Conservation (phyloP, 2,113 vertebrate genomes). For the Crotophaga sulcirostris region DNA sequence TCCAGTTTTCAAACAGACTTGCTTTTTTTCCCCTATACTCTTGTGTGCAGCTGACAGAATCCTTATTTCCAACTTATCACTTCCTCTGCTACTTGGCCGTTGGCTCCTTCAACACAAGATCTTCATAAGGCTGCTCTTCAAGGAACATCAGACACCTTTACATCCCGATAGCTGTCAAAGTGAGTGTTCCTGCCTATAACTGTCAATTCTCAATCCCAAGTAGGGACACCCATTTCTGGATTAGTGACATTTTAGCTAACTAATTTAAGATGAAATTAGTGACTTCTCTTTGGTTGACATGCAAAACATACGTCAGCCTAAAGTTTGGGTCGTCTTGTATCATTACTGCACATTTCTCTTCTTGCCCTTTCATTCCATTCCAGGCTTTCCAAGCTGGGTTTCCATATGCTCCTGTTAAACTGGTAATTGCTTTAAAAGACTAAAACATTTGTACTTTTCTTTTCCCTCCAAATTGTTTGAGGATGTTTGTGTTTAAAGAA, state of each 20-base stretch:
- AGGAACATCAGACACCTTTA: neutral
- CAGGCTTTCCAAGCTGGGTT: slow-evolving; percentile 16
- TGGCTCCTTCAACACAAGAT: neutral
- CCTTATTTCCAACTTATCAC: neutral
- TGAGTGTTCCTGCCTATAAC: neutral
- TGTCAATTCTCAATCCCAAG: neutral
- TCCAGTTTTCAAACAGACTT: neutral
- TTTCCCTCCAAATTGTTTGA: neutral
- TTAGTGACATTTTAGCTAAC: neutral
- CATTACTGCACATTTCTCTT: neutral
- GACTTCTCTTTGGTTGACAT: neutral
- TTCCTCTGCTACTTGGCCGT: neutral
- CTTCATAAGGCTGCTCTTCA: neutral
- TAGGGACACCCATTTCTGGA: neutral
- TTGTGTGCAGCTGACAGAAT: neutral
- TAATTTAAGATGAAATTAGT: neutral
- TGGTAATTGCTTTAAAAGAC: neutral
- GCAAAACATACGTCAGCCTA: neutral
- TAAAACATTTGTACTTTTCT: neutral
- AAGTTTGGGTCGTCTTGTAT: neutral
- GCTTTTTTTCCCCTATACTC: neutral
- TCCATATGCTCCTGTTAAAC: neutral
- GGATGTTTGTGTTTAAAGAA: neutral
- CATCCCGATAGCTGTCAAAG: neutral
- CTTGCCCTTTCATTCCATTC: neutral